phyloP scores from a whole-genome alignment of 1,140 invertebrate species.

The Magallana ariakensis region DNA sequence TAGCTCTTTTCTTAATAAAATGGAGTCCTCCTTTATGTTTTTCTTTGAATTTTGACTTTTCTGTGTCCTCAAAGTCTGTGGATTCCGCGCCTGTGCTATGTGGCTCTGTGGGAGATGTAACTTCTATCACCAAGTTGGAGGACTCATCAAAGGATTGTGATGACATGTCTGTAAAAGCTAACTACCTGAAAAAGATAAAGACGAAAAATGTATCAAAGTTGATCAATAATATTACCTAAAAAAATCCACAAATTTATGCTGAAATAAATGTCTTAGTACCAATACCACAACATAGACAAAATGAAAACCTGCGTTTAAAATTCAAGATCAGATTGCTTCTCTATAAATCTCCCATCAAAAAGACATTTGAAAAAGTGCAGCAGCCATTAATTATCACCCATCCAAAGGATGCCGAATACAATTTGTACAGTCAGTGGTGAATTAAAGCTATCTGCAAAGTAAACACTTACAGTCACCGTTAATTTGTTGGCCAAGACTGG shows the following conservation, averaged over 20 bases:
- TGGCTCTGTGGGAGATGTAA: slow-evolving; percentile 67
- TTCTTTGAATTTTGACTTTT: slow-evolving; percentile 48
- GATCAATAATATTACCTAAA: background rate
- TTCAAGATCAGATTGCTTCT: no score
- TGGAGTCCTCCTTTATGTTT: slow-evolving; percentile 50
- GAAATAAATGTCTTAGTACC: background rate
- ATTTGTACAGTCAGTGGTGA: background rate
- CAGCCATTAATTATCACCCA: no score
- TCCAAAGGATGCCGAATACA: no score
- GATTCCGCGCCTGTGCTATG: slow-evolving; percentile 57
- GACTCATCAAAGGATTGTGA: slow-evolving; percentile 75
- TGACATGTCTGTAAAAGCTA: slow-evolving; percentile 71
- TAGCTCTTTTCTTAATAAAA: slow-evolving; percentile 59
- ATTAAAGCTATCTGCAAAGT: background rate
- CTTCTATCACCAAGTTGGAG: slow-evolving; percentile 72
- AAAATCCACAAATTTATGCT: background rate
- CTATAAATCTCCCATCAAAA: background rate
- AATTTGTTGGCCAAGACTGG: background rate
- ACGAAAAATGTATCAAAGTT: background rate
- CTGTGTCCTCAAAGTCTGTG: slow-evolving; percentile 37
- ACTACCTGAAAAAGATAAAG: slow-evolving; percentile 62
- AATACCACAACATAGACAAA: background rate
- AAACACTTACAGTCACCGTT: background rate
- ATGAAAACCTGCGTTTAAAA: background rate
- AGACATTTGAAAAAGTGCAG: background rate